Evolutionary conservation across 2,113 vertebrate genomes (phyloP), one percentile per base, ranked within the genome.

Genomic region (Penelope pileata): DNA sequence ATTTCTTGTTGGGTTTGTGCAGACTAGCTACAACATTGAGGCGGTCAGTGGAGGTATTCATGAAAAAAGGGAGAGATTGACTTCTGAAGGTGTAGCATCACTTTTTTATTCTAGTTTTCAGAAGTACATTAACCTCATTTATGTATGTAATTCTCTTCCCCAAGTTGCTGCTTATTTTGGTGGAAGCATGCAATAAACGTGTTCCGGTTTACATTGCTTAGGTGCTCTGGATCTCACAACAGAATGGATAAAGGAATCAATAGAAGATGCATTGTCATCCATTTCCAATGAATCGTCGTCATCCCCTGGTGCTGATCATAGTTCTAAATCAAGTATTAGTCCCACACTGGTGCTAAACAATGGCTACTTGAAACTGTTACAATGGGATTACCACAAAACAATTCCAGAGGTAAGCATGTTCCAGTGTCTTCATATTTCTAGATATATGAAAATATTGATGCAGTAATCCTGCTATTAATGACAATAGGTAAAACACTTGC

Each of bases 201-300:
- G 9, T 90, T 72, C 6, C 90, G 23, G 17, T 75, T 93, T 90
- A 48, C 50, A 76, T 93, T 90, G 19, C 48, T 74, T 93, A 99
- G 99, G 83, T 98, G 98, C 98, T 72, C 98, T 99, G 95, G 95
- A 98, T 86, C 97, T 98, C 89, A 99, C 99, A 85, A 99, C 98
- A 10, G 97, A 98, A 78, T 99, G 99, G 99, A 98, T 99, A 91
- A 98, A 98, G 93, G 98, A 98, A 23, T 97, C 98, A 0, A 87
- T 99, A 89, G 97, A 99, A 91, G 98, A 99, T 95, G 98, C 98
- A 60, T 73, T 98, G 59, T 97, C 97, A n/a, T 94, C 96, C 86
- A 1, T 90, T 83, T 88, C 96, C 70, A 59, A 95, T 64, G 94
- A 97, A 53, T 96, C 95, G 26, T 91, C 97, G 74, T 91, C 93